phyloP scores from a whole-genome alignment of 2,113 vertebrate species.

The Ptilorrhoa leucosticta region DNA sequence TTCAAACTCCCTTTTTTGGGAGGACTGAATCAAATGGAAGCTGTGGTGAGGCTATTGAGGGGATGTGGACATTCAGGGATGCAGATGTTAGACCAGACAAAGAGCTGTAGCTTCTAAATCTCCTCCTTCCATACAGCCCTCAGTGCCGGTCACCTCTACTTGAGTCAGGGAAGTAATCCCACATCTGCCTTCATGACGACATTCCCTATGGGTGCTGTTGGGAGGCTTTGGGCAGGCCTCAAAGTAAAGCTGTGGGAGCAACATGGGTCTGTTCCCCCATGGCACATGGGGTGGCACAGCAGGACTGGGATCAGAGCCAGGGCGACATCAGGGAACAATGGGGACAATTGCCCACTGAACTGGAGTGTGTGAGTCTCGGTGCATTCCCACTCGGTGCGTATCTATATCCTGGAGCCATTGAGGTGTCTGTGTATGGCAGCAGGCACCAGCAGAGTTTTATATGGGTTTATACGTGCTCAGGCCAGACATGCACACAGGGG shows the following conservation, averaged over 20 bases:
- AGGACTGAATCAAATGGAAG: background rate
- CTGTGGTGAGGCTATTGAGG: background rate
- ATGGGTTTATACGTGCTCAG: background rate
- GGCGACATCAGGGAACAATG: rapidly evolving
- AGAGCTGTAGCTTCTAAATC: background rate
- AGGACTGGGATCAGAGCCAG: background rate
- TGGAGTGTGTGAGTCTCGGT: background rate
- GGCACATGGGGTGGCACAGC: background rate
- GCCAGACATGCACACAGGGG: background rate
- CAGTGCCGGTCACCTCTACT: rapidly evolving
- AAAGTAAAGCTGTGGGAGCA: background rate
- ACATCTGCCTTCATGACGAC: background rate
- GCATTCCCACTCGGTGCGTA: rapidly evolving
- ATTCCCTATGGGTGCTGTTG: rapidly evolving
- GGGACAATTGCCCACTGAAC: background rate
- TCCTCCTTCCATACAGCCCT: background rate
- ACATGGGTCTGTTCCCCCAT: background rate
- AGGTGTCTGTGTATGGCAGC: background rate
- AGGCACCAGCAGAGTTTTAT: background rate
- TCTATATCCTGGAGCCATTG: background rate
- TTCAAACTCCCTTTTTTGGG: background rate
- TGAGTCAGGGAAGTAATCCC: background rate
- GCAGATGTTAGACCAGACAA: background rate
- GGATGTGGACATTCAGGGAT: background rate
- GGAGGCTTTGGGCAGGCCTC: background rate